These are phyloP conservation scores for Drosophila sp. DNA, from an alignment of 1,140 invertebrate species.

Conservation along the genomic window DNA sequence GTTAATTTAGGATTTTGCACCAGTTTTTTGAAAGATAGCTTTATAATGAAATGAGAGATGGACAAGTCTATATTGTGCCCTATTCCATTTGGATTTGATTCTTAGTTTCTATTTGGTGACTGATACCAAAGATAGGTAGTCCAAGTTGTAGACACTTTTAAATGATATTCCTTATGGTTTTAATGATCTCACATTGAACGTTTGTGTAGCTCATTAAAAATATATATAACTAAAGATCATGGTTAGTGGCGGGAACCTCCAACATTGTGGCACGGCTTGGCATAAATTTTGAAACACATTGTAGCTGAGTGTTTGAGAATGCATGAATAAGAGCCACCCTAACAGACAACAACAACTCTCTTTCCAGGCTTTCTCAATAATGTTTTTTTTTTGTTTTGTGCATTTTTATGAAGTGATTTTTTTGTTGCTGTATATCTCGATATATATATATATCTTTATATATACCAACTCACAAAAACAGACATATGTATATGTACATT, in stretches of 20 bases:
- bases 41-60: no score
- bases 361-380: neutral
- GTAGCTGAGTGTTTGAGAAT: neutral
- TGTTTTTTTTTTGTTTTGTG: constrained; percentile 1
- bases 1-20: no score
- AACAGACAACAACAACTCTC: neutral
- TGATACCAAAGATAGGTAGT: no score
- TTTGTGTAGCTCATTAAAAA: neutral
- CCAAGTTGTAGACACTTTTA: no score
- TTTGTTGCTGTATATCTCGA: constrained; percentile 12
- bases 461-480: neutral
- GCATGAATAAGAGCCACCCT: neutral
- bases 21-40: no score
- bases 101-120: no score
- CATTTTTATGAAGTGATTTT: constrained; percentile 8
- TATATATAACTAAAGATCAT: neutral
- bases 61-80: no score
- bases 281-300: neutral
- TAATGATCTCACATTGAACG: no score
- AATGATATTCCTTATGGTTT: no score
- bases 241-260: neutral
- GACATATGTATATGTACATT: constrained; percentile 18
- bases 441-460: neutral
- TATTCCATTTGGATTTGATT: no score
- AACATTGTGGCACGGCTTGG: neutral